Base-by-base conservation (phyloP, 1,140 invertebrate genomes). In the Musca domestica region DNA sequence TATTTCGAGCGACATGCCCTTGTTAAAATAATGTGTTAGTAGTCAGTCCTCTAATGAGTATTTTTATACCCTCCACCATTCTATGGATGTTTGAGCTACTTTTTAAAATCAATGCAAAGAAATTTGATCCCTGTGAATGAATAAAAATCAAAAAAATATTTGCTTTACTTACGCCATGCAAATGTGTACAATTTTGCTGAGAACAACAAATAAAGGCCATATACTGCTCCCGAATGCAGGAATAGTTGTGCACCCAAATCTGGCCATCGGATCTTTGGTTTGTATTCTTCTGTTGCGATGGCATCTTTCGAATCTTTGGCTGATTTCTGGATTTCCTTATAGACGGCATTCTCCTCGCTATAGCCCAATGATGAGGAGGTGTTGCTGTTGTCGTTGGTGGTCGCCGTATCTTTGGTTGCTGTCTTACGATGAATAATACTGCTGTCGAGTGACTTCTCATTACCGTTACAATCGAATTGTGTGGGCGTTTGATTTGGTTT, bases 91-190 rank as follows among this genome's bases (percentile, higher is more conserved):
- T 41, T 41, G 6, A 14, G 34, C 14, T 14, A 14, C 34, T 14
- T 41, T 41, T 41, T 41, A 41, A 41, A 41, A 41, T 41, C 34
- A 7, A 41, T 41, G 6, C 34, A 14, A 6, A 41, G 34, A 41
- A 41, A 41, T 41, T 14, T 7, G 6, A 7, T 41, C 14, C 14
- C 34, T 41, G 6, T 41, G 14, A 41, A 6, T 41, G 14, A 41
- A 41, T 7, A n/a, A n/a, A n/a, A n/a, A n/a, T n/a, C n/a, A n/a
- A n/a, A n/a, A n/a, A n/a, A n/a, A n/a, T n/a, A n/a, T n/a, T n/a
- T n/a, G n/a, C 10, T 63, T 5, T 51, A 87, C 89, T 87, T 85
- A 93, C 91, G 89, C 86, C 90, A 92, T 64, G 91, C 70, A 52
- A 83, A 78, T 69, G 91, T 92, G 65, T 87, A 83, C 65, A 88